Percentiles rank a stretch among this genome's conserved stretches.
Evolutionary conservation across 1,140 invertebrate species (phyloP).

Genomic region (Lepidurus arcticus): DNA sequence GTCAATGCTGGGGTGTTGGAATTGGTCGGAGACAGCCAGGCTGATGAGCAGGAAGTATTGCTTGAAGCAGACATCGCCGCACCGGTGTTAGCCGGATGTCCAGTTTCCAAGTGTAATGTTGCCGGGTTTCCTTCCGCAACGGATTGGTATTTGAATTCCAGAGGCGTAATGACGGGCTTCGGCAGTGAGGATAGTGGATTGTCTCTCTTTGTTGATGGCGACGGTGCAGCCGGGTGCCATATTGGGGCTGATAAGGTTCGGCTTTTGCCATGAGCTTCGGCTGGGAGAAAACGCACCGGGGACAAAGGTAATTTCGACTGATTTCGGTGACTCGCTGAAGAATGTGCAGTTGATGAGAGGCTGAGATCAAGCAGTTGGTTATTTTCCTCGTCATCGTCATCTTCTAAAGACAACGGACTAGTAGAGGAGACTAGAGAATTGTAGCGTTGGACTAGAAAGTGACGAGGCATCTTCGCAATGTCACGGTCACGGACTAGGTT

Average conservation of each 20-base stretch:
- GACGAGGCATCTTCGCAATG: constrained; percentile 16
- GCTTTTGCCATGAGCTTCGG: neutral
- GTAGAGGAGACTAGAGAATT: constrained; percentile 18
- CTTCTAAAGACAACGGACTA: constrained; percentile 21
- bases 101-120: constrained; percentile 22
- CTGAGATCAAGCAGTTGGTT: constrained; percentile 1
- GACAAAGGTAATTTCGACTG: neutral
- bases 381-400: neutral
- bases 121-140: constrained; percentile 13
- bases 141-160: neutral
- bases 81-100: neutral
- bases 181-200: neutral
- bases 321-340: neutral
- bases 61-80: neutral
- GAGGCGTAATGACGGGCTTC: constrained; percentile 4
- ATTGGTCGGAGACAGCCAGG: neutral
- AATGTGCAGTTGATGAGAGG: neutral
- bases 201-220: neutral
- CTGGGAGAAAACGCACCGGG: neutral
- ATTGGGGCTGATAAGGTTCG: constrained; percentile 1
- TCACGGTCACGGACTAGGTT: constrained; percentile 20
- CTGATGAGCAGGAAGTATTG: neutral
- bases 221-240: neutral
- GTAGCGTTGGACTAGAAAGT: constrained; percentile 18
- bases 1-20: neutral